Base-by-base conservation (phyloP, 2,888 invertebrate species). In the Archips xylosteana region DNA sequence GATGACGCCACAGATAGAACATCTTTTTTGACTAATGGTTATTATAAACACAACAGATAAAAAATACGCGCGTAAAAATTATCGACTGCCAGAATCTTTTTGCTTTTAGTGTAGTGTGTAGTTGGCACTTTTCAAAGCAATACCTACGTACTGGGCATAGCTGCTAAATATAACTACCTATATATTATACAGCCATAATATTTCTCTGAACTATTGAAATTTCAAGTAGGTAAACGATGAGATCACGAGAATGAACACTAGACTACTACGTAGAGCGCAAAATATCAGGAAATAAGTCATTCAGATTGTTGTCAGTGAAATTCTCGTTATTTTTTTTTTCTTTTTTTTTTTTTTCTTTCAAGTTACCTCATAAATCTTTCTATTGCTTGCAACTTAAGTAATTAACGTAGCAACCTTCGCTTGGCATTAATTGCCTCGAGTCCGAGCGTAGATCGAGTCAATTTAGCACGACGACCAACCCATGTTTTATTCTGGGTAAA, bases 1-100 rank as follows among this genome's bases (percentile, higher is more conserved):
- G 23, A 67, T 51, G 68, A 73, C 57, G 67, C 63, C 73, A 73
- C 51, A 69, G 68, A 63, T 63, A 34, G 32, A 63, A 34, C 42
- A 63, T 13, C 63, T 60, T 60, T 47, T 32, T 47, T 47, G 3
- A 42, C 12, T 63, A 34, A 34, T 47, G 32, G 47, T 32, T 32
- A 47, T 47, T 47, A 23, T 23, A 23, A 23, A 63, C 13, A 34
- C 15, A 3, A 1, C 47, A 47, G 63, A 47, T 47, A 63, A 63
- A 61, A 34, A 63, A 57, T 12, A 57, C 10, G 32, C 32, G 23
- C 49, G 34, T 49, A 49, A 10, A 36, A n/a, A n/a, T n/a, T n/a
- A n/a, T n/a, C n/a, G n/a, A n/a, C n/a, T n/a, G n/a, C n/a, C n/a
- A n/a, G n/a, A n/a, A n/a, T n/a, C n/a, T n/a, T n/a, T n/a, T n/a